Evolutionary conservation across 2,113 vertebrate species (phyloP), one percentile per base, ranked within the genome.

Genomic region (Lepisosteus osseus): DNA sequence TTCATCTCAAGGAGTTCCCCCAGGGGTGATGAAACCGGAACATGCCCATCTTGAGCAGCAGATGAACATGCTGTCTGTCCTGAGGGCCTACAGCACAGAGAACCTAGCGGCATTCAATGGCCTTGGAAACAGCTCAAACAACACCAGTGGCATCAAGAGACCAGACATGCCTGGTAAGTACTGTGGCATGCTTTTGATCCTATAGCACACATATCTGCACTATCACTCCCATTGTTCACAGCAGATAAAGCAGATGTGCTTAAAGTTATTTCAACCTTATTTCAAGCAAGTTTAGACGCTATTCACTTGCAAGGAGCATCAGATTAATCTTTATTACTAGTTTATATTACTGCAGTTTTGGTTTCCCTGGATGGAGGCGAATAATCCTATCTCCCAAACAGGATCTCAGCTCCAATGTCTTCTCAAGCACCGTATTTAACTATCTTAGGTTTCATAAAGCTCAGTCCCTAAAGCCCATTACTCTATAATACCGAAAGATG

Each of bases 161-260:
- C 91, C 94, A 84, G 97, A 99, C 85, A 93, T 94, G 92, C 92
- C 95, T 89, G 95, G 97, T 99, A 92, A 98, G 97, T 97, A 90
- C 86, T 88, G 87, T 63, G 47, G 55, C 66, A 76, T 41, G 56
- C 47, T 54, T 74, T 74, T 69, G 72, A 69, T 74, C 67, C 71
- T 47, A 43, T 61, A 17, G 55, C 55, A 61, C 40, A 47, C 66
- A 63, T 71, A 72, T 67, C 70, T 69, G 74, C 75, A 76, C 69
- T 70, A 74, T 72, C 77, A 68, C 75, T 74, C 68, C 12, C 51
- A 6, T 15, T 54, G 44, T 65, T 17, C 47, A 54, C 54, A 59
- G 17, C 40, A 15, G 44, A 47, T 12, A 75, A 84, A 82, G 78
- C 80, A 84, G 81, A 89, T 87, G 86, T 85, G 83, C 87, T 87